phyloP scores from a whole-genome alignment of 2,797 vertebrate genomes.

The Amniataba percoides region DNA sequence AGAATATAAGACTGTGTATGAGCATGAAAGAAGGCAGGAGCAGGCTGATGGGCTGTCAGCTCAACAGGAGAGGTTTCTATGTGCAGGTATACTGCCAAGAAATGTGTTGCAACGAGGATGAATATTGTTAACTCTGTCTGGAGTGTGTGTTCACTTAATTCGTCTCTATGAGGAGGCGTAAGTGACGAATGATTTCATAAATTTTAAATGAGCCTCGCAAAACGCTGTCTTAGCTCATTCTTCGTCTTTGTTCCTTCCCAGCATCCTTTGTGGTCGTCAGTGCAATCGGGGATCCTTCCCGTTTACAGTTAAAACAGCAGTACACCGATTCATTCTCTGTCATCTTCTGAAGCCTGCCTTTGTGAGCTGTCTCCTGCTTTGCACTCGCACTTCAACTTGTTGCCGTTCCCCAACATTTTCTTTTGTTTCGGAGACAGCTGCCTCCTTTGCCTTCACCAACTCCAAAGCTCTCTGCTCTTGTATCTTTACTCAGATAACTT shows the following conservation, averaged over 20 bases:
- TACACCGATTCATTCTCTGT: conserved; percentile 45
- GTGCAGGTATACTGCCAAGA: conserved; percentile 12
- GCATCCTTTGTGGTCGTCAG: conserved; percentile 39
- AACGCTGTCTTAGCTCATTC: conserved; percentile 43
- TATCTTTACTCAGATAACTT: conserved; percentile 43
- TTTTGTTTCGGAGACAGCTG: conserved; percentile 41
- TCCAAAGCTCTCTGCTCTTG: conserved; percentile 15
- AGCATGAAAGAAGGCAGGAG: conserved; percentile 14
- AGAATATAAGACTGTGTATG: neutral
- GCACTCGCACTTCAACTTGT: conserved; percentile 32
- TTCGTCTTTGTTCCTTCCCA: conserved; percentile 23
- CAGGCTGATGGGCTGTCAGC: conserved; percentile 37
- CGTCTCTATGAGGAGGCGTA: conserved; percentile 31
- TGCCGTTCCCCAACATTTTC: conserved; percentile 27
- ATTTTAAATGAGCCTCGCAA: conserved; percentile 56
- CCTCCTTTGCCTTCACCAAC: conserved; percentile 27
- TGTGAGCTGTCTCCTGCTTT: conserved; percentile 38
- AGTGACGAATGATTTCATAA: conserved; percentile 28
- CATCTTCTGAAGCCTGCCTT: conserved; percentile 46
- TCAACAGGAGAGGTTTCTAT: conserved; percentile 11
- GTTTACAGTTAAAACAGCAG: conserved; percentile 41
- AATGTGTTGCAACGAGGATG: neutral
- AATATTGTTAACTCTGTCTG: conserved; percentile 21
- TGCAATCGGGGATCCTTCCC: conserved; percentile 37
- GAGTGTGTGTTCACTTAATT: conserved; percentile 11